Evolutionary conservation across 2,113 vertebrate species (phyloP), one percentile per base, ranked within the genome.

Genomic region (Xiphorhynchus elegans): DNA sequence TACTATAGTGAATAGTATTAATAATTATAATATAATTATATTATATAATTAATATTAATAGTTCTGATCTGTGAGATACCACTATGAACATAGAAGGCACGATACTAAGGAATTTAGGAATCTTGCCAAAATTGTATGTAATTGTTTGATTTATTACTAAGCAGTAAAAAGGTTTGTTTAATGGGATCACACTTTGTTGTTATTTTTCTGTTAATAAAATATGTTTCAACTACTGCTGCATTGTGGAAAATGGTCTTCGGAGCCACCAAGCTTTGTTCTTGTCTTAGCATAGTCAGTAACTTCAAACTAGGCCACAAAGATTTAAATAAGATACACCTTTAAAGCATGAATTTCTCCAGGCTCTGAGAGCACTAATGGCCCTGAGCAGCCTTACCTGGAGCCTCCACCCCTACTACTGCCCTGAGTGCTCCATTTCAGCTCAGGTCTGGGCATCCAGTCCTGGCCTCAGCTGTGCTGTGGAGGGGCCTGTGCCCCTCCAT

Each of bases 141-240:
- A 91, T 46, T 7, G 26, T 39, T 91, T 85, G 17, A 75, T 88
- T 68, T 90, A 60, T 69, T 60, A 33, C 52, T 73, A 87, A 59
- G 31, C 25, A 90, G 87, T 64, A 93, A 58, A 24, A 82, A 76
- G 44, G 6, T 76, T 75, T 90, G 44, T 77, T 94, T 89, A 83
- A 74, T 70, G 5, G 2, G 40, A 69, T 76, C 18, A 42, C 9
- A 39, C 6, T 89, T 92, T 40, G 7, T 40, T 68, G 35, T 60
- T 69, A 60, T 74, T 89, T 92, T 82, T 90, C 44, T 73, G 4
- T 49, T 78, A 37, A 50, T 70, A 49, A 67, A 53, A 81, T 49
- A 10, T 70, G 56, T 84, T 79, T 87, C n/a, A 68, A 19, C 19
- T 90, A 67, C 29, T 87, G 28, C 39, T 44, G 17, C 24, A 29